Evolutionary conservation across 2,113 vertebrate genomes (phyloP), one percentile per base, ranked within the genome.

Genomic region (Planiliza haematocheilus): DNA sequence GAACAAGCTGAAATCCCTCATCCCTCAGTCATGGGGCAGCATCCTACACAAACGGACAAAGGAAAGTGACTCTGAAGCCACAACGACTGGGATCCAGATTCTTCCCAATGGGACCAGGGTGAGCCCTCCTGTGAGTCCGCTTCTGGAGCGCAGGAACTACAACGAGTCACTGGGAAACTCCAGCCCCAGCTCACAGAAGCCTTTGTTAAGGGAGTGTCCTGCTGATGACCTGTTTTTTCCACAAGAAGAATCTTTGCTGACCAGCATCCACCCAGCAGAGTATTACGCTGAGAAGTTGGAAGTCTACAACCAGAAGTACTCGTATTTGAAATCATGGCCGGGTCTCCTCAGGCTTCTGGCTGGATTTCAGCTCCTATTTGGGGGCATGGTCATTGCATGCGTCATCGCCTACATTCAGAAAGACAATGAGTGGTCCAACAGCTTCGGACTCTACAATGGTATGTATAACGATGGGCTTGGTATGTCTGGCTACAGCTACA

Each of bases 361-460:
- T 1, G 93, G 89, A 10, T 59, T 95, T 7, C 81, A 95, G 82
- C 92, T 96, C 10, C 77, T 96, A 2, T 91, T 95, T 24, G 95
- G 94, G 0, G 94, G 91, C 0, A 87, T 94, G 92, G 93, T 91
- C 10, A 70, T 95, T 0, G 93, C 93, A 7, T 95, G 94, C 17
- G 73, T 94, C 8, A 92, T 93, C 8, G 92, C 92, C 8, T 94
- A 94, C 62, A 68, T 95, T 71, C 93, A 95, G 67, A 94, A 93
- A 77, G 94, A 95, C 85, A 93, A 89, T 2, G 92, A 94, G 74
- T 94, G 93, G 94, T 90, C 90, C 77, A 93, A 92, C 42, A 16
- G 80, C 7, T 93, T 90, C 5, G 88, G 93, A 10, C 66, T 77
- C 9, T 84, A 89, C 50, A 89, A 79, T 7, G 71, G 85, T 11